Evolutionary conservation across 2,888 invertebrate species (phyloP), one percentile per base, ranked within the genome.

Genomic region (Tachina fera): DNA sequence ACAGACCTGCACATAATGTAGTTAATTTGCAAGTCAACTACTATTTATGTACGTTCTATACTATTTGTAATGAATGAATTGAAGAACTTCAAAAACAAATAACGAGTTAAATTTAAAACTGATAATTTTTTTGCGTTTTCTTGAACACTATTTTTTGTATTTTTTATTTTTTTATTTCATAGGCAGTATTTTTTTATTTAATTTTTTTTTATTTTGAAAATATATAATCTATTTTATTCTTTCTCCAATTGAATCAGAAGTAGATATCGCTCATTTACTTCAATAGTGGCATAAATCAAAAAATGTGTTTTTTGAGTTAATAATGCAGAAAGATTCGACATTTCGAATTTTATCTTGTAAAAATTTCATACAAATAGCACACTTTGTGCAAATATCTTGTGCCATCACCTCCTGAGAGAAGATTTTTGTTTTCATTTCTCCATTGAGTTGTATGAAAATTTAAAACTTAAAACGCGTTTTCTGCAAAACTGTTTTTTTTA

Each of bases 141-240:
- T 22, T 75, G 74, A 75, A 75, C 74, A 75, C 74, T 31, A 75
- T 13, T 45, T 41, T 68, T 41, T 58, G 19, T 41, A 9, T 61
- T 61, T n/a, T n/a, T n/a, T n/a, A n/a, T n/a, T n/a, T n/a, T 51
- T 63, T 47, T 45, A n/a, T 9, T 61, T 31, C n/a, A 14, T 75
- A 75, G 74, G 74, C 74, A 75, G 74, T 63, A 63, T n/a, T 51
- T 75, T 43, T 10, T 13, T 45, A 65, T 41, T 22, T 47, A 14
- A 53, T 3, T 16, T 41, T 13, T 31, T 0, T 61, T 41, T 43
- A 31, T n/a, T n/a, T 2, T 16, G 16, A 61, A 31, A 63, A 63
- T n/a, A 3, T 4, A 31, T 31, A 47, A 22, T 19, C 47, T 47
- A 14, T 31, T 2, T 11, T 10, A 43, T 2, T 19, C 19, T 8